phyloP scores from a whole-genome alignment of 2,888 invertebrate genomes.

The Pheosia tremula region DNA sequence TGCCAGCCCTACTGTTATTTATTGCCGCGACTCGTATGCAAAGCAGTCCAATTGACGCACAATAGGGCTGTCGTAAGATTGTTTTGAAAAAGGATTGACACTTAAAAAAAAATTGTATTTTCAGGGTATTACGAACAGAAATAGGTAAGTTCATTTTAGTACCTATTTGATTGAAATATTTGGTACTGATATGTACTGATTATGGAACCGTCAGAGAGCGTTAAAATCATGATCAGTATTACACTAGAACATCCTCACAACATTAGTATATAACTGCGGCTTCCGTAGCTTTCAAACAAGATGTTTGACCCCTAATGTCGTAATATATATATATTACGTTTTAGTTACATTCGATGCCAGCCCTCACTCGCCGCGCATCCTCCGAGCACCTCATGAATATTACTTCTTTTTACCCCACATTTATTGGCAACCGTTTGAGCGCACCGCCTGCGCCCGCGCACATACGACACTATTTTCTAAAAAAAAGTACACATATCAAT shows the following conservation, averaged over 20 bases:
- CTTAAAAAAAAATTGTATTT: neutral
- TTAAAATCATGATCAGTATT: too few species aligned
- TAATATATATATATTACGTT: neutral
- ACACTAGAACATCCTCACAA: too few species aligned
- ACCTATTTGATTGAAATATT: too few species aligned
- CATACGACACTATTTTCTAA: slow-evolving; percentile 44
- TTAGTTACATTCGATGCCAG: slow-evolving; percentile 15
- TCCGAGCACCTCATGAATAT: slow-evolving; percentile 69
- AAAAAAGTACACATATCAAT: slow-evolving; percentile 19
- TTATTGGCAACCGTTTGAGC: slow-evolving; percentile 69
- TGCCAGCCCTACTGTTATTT: slow-evolving; percentile 65
- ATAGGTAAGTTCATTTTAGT: neutral
- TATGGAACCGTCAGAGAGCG: too few species aligned
- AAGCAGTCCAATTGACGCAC: slow-evolving; percentile 66
- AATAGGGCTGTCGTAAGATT: slow-evolving; percentile 49
- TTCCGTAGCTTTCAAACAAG: too few species aligned
- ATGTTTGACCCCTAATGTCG: too few species aligned
- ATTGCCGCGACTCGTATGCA: slow-evolving; percentile 66
- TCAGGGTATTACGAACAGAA: neutral
- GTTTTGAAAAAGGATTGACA: slow-evolving; percentile 1
- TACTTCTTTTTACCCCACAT: slow-evolving; percentile 67
- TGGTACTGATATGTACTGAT: too few species aligned
- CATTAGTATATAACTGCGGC: too few species aligned
- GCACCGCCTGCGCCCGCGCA: slow-evolving; percentile 64
- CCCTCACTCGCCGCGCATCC: slow-evolving; percentile 48